Percentiles rank a stretch among this genome's conserved stretches.
Conservation (phyloP, 2,888 invertebrate genomes). For the Rhaphigaster nebulosa region DNA sequence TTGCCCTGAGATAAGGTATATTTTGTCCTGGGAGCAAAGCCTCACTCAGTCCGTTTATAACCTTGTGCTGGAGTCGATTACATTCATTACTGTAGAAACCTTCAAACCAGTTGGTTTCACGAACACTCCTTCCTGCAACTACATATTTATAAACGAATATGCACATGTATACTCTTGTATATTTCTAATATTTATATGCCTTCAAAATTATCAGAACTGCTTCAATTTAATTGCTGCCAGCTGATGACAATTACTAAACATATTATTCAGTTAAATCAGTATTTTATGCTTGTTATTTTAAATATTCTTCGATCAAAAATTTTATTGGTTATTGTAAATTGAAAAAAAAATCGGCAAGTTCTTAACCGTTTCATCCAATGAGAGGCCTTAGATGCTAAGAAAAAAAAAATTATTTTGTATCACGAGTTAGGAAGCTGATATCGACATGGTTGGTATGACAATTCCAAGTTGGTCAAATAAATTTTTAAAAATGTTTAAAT, state of each 20-base stretch:
- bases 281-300: too few species aligned
- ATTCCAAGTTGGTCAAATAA: too few species aligned
- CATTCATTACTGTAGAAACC: background rate
- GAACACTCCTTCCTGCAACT: background rate
- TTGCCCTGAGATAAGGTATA: background rate
- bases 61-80: background rate
- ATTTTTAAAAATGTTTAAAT: too few species aligned
- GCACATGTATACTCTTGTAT: too few species aligned
- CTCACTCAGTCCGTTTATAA: background rate
- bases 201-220: background rate
- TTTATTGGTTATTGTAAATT: too few species aligned
- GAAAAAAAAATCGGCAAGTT: too few species aligned
- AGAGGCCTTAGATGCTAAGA: too few species aligned
- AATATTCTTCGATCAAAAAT: too few species aligned
- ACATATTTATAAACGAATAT: background rate
- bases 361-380: too few species aligned
- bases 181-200: background rate
- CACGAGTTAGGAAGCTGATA: too few species aligned
- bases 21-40: background rate
- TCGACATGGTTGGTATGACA: too few species aligned
- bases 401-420: too few species aligned
- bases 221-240: background rate
- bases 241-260: background rate
- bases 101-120: background rate
- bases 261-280: background rate